phyloP scores from a whole-genome alignment of 2,888 invertebrate species.

The Acrobasis repandana region DNA sequence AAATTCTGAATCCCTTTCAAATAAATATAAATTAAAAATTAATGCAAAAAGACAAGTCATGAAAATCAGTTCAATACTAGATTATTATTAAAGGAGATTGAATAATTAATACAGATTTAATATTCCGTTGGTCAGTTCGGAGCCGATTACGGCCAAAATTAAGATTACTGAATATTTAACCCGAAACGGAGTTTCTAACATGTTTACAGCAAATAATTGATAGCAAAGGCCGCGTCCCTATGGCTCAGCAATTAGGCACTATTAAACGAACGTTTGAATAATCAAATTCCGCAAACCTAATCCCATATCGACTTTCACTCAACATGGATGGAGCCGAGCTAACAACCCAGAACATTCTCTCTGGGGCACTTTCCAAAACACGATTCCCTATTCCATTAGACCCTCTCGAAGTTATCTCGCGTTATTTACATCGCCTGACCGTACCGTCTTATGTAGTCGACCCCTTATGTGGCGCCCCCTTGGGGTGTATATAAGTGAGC shows the following conservation, averaged over 20 bases:
- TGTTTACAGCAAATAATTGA: constrained; percentile 20
- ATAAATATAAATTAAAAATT: no score
- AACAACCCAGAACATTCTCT: constrained; percentile 75
- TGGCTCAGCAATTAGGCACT: constrained; percentile 37
- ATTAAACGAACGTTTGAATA: constrained; percentile 59
- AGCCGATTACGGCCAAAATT: constrained; percentile 18
- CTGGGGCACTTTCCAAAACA: constrained; percentile 79
- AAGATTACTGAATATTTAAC: constrained; percentile 20
- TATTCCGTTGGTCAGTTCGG: constrained; percentile 12
- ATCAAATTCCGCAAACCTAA: constrained; percentile 69
- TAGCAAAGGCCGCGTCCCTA: constrained; percentile 15
- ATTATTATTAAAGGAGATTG: constrained; percentile 1
- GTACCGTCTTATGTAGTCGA: constrained; percentile 78
- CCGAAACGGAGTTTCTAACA: constrained; percentile 16
- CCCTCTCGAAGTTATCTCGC: constrained; percentile 80
- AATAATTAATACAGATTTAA: constrained; percentile 15
- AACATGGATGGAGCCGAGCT: constrained; percentile 60
- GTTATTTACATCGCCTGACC: constrained; percentile 82
- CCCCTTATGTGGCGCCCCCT: constrained; percentile 64
- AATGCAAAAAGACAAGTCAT: not conserved
- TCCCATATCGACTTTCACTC: constrained; percentile 78
- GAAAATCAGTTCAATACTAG: not conserved
- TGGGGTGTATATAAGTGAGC: constrained; percentile 67
- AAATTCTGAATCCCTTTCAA: no score
- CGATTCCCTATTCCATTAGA: constrained; percentile 81